Conservation (phyloP, 2,113 vertebrate species). For the Carlito syrichta region DNA sequence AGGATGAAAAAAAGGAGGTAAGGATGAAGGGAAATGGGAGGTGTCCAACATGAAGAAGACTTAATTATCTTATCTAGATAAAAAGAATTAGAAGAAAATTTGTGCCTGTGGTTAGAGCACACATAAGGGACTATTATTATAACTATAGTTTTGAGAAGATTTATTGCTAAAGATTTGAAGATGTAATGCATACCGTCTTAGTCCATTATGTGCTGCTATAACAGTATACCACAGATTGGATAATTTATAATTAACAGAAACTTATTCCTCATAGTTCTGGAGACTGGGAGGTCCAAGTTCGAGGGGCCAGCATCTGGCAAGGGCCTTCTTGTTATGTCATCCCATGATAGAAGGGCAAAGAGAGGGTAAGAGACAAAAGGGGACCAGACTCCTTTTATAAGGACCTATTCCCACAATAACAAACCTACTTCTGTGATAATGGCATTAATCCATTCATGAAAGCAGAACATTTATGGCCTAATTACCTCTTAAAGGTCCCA, state of each 20-base stretch:
- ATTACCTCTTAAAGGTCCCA: background rate
- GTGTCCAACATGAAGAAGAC: background rate
- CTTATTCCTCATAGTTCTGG: background rate
- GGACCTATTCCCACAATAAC: background rate
- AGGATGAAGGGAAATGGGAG: background rate
- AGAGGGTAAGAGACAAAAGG: background rate
- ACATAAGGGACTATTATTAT: background rate
- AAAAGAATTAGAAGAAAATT: conserved; percentile 35
- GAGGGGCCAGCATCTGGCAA: background rate
- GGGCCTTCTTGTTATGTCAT: background rate
- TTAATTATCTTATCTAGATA: background rate
- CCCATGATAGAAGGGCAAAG: background rate
- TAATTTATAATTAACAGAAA: background rate
- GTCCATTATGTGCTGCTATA: background rate
- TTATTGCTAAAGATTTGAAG: conserved; percentile 29
- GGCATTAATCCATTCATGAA: background rate
- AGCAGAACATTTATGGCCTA: background rate
- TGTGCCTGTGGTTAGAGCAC: background rate
- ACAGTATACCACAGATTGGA: background rate
- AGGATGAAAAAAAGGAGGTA: background rate
- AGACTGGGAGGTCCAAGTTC: background rate
- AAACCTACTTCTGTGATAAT: background rate
- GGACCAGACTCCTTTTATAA: background rate
- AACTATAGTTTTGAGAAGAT: background rate
- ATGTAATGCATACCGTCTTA: background rate